Conservation (phyloP, 2,113 vertebrate species). For the Trichomycterus rosablanca region DNA sequence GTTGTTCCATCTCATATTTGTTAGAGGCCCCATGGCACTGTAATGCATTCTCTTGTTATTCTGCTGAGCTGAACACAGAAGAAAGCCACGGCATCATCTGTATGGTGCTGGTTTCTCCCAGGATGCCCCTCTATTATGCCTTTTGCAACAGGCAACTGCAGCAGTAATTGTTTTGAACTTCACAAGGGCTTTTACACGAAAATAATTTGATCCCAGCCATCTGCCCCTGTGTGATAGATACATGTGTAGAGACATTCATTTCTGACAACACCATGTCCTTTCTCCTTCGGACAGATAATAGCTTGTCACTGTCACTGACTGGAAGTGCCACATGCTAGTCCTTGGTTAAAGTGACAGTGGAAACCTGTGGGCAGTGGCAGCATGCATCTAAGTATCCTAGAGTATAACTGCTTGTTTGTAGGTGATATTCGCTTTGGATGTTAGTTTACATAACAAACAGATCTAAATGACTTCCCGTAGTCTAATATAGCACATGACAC, state of each 20-base stretch:
- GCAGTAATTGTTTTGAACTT: constrained; percentile 47
- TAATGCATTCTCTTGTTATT: constrained; percentile 41
- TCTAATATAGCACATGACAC: too few species aligned
- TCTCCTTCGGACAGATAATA: constrained; percentile 52
- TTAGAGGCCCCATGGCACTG: constrained; percentile 31
- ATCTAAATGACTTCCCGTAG: too few species aligned
- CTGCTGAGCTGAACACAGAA: constrained; percentile 35
- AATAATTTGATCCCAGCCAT: constrained; percentile 53
- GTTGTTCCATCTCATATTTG: constrained; percentile 31
- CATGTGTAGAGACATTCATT: constrained; percentile 50
- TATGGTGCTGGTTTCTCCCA: constrained; percentile 39
- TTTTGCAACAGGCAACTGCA: constrained; percentile 44
- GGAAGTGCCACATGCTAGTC: constrained; percentile 54
- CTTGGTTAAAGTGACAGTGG: constrained; percentile 63
- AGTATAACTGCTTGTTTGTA: too few species aligned
- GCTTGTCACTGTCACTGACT: constrained; percentile 51
- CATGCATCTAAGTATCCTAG: too few species aligned
- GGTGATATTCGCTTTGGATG: too few species aligned
- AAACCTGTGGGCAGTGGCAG: constrained; percentile 60
- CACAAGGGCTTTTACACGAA: constrained; percentile 47
- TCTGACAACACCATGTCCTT: constrained; percentile 48
- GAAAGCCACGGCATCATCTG: constrained; percentile 28
- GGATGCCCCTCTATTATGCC: constrained; percentile 47
- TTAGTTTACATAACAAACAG: too few species aligned
- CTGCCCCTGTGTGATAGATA: constrained; percentile 54